Base-by-base conservation (phyloP, 2,888 invertebrate genomes). In the Amblyjoppa fuscipennis region DNA sequence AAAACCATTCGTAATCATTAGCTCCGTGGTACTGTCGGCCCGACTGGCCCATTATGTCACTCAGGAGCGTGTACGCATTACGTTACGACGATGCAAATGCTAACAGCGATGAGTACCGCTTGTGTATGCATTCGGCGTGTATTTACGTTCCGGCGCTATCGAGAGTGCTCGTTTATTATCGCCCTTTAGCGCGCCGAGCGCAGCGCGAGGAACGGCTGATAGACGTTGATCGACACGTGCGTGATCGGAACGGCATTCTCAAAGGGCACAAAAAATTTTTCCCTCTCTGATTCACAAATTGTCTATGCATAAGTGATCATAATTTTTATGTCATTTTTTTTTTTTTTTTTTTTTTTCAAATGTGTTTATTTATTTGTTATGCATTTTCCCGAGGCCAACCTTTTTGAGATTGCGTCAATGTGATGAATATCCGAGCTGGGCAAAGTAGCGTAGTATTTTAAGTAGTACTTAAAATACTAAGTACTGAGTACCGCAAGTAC, bases 1-100 rank as follows among this genome's bases (percentile, higher is more conserved):
- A 59, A 59, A 85, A 88, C 90, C 92, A 92, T 92, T 92, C 91
- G 91, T 92, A 92, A 92, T 92, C 92, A 92, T 92, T 92, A 92
- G 90, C 89, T 83, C 88, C 89, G 90, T 90, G 88, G 90, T 91
- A 88, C 88, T 89, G 91, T 91, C 91, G 90, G 86, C 89, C 87
- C 84, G 85, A 88, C 89, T 89, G 90, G 90, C 91, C 91, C 91
- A 92, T 92, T 92, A 92, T 91, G 91, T 92, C 92, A 92, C 90
- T 91, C 89, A 87, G 56, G 75, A 66, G 61, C 79, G 84, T 87
- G 75, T 75, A 83, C 38, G 74, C 79, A 51, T 80, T 70, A 70
- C 75, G 51, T 59, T 83, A 73, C 68, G 69, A 38, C 53, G 80
- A 61, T 74, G 31, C 45, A 41, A 41, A 53, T 56, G 38, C 77